Base-by-base conservation (phyloP, 2,888 invertebrate genomes). In the Chydorus sphaericus region DNA sequence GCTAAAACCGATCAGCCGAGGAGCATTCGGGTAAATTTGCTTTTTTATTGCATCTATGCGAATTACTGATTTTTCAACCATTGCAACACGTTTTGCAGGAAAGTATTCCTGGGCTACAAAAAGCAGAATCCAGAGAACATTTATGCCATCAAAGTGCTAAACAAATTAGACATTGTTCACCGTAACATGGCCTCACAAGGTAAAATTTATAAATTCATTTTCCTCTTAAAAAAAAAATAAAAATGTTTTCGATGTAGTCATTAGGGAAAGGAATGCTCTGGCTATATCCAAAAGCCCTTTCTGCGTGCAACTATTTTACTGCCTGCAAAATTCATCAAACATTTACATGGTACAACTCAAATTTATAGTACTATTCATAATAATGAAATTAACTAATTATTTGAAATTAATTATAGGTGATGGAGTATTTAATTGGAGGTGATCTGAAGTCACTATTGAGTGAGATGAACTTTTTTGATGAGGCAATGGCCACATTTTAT, bases 361-460 rank as follows among this genome's bases (percentile, higher is more conserved):
- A n/a, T n/a, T n/a, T n/a, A n/a, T n/a, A n/a, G 16, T 18, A 18
- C 16, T 10, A 7, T 10, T 51, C 18, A 14, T 1, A 20, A n/a
- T n/a, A 31, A 4, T 11, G 31, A 6, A 8, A 51, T 51, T 36
- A 49, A 59, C 56, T 56, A 51, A 54, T 67, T 70, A 58, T 63
- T 82, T 80, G 78, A 14, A 44, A 23, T n/a, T n/a, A n/a, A n/a
- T n/a, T n/a, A n/a, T 44, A 44, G 44, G 44, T 91, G 3, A 93
- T 96, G 94, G 96, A 96, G 66, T 96, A 93, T 66, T 86, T 96
- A 85, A 89, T 93, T 58, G 96, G 96, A 23, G 96, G 96, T 2
- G 96, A 96, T 75, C 75, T 96, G 50, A 96, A 94, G 68, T 92
- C 92, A 23, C 73, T 96, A 29, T 69, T 96, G 10, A 81, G 87